Conservation (phyloP, 2,888 invertebrate species). For the Tolmerus cingulatus region DNA sequence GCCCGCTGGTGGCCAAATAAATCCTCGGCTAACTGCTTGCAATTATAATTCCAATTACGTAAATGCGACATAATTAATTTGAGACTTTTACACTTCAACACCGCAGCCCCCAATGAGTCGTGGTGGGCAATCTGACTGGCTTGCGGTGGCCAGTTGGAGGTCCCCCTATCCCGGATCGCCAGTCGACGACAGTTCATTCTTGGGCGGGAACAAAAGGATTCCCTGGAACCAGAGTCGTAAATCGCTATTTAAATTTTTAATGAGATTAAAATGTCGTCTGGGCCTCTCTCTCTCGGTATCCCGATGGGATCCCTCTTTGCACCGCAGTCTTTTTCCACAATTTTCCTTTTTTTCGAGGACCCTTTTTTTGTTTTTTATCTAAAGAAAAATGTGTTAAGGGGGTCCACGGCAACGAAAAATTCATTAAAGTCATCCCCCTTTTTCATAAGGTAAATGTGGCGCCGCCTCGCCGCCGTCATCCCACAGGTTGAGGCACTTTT, state of each 20-base stretch:
- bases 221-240: constrained; percentile 16
- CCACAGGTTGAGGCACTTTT: constrained; percentile 20
- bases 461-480: background rate
- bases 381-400: constrained; percentile 9
- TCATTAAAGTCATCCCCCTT: constrained; percentile 27
- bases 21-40: background rate
- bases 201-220: background rate
- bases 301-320: background rate
- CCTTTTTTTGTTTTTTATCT: background rate
- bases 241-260: constrained; percentile 40
- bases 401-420: background rate
- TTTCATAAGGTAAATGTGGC: constrained; percentile 20
- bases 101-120: background rate
- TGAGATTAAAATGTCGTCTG: constrained; percentile 35
- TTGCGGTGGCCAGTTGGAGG: background rate
- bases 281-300: background rate
- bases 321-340: background rate
- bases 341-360: background rate
- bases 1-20: background rate
- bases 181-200: background rate
- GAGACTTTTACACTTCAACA: background rate
- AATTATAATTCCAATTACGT: constrained; percentile 24
- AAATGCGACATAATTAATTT: constrained; percentile 18
- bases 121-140: background rate
- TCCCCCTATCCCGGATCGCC: background rate